These are phyloP conservation scores for Euphydryas editha DNA, from an alignment of 2,888 invertebrate genomes.

Conservation along the genomic window DNA sequence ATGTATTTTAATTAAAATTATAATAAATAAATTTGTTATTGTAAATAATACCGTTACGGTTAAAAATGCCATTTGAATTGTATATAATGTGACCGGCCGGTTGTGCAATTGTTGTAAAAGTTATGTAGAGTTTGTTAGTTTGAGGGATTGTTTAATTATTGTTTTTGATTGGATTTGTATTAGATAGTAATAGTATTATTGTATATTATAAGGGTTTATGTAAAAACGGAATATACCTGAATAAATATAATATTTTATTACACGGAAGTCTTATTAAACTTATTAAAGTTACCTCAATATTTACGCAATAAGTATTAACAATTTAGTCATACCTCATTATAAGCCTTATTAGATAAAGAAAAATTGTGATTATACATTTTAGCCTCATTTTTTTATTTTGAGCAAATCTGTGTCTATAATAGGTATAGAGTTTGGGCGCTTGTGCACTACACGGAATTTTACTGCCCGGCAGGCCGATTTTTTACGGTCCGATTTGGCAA, in stretches of 20 bases:
- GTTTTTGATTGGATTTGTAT: slow-evolving; percentile 8
- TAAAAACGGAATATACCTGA: slow-evolving; percentile 15
- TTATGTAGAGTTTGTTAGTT: slow-evolving; percentile 20
- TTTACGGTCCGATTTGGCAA: too few species aligned
- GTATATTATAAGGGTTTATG: slow-evolving; percentile 11
- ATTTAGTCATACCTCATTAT: too few species aligned
- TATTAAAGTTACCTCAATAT: not conserved
- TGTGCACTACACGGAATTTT: too few species aligned
- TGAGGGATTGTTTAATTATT: slow-evolving; percentile 12
- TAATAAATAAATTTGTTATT: not conserved
- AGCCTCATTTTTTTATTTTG: too few species aligned
- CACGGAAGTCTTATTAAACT: not conserved
- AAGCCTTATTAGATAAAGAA: too few species aligned
- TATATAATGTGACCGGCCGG: slow-evolving; percentile 69
- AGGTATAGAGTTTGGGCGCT: too few species aligned
- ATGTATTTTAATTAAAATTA: not conserved
- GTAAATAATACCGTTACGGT: slow-evolving; percentile 25
- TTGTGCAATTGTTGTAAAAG: slow-evolving; percentile 69
- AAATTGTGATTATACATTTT: too few species aligned
- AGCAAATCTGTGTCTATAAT: too few species aligned
- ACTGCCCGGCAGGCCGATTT: too few species aligned
- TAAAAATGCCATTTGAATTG: slow-evolving; percentile 36
- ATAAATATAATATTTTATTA: not conserved
- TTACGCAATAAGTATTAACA: too few species aligned
- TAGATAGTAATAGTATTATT: slow-evolving; percentile 1